Base-by-base conservation (phyloP, 2,797 vertebrate genomes). In the Tangara arthus region DNA sequence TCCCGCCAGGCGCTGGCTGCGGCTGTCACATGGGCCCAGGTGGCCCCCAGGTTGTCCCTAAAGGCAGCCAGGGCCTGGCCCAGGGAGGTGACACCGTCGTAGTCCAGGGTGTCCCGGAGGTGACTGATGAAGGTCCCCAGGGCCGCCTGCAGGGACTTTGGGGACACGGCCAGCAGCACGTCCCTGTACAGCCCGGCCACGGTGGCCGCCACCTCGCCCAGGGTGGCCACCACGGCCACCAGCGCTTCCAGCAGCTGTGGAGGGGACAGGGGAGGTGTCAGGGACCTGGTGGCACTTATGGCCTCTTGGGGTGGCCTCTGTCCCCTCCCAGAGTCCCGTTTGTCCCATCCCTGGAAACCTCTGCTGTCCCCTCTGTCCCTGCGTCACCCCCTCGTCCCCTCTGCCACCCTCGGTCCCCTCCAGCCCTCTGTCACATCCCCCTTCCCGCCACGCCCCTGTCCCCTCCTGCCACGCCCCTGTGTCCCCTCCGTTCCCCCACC, bases 121-220 rank as follows among this genome's bases (percentile, higher is more conserved):
- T 37, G 17, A 6, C 17, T 0, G 3, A 37, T 59, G 57, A 59
- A 59, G 11, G 24, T 37, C 24, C 6, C 21, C 53, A 55, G 53
- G 14, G 53, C 53, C 9, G 0, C 2, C 0, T 59, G 35, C 57
- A 59, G 35, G 35, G 57, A 37, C 26, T 2, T 0, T 59, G 35
- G 57, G 57, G 35, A 19, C 35, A 6, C 17, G 3, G 0, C 11
- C 57, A 37, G 57, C 30, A 6, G 21, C 28, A 63, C 30, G 2
- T 42, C 60, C 39, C 60, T 8, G 1, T 55, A n/a, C 0, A 32
- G n/a, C 6, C 55, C 30, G 1, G 32, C 32, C 53, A 24, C 22
- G 5, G 55, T 34, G 21, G n/a, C 22, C 5, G 15, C 55, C 55
- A 34, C 1, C n/a, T 34, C 9, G 0, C 22, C 22, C 2, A 56